Base-by-base conservation (phyloP, 1,140 invertebrate species). In the Maniola jurtina region DNA sequence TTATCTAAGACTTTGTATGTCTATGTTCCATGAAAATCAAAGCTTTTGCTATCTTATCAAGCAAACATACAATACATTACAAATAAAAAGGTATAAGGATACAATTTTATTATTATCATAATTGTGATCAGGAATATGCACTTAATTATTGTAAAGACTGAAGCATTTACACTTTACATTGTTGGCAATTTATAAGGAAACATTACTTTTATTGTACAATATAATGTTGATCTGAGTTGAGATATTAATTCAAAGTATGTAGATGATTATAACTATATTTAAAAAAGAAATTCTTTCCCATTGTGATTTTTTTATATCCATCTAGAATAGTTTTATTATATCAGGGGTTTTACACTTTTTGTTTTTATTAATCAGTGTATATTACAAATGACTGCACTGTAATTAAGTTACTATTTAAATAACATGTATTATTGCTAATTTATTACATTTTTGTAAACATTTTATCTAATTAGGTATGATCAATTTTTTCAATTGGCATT, bases 101-200 rank as follows among this genome's bases (percentile, higher is more conserved):
- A 45, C 42, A 9, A 45, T 11, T 45, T 45, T 13, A 45, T 45
- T 45, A 25, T 56, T 56, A 34, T 61, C 38, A 50, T 68, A 45
- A n/a, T 56, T 57, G 64, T 74, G 70, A 68, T 71, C 67, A 63
- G 55, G 56, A 71, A 66, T 64, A 70, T 75, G 64, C 64, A 74
- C 76, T 76, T 78, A 71, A 68, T 73, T 77, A 66, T 74, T 83
- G 75, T 80, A 71, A 87, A 87, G 84, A 87, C 83, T 87, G 84
- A 87, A 81, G 79, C 80, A 85, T 84, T 81, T 83, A 84, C 73
- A 75, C 67, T 75, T 75, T 71, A 74, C 71, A 82, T 77, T 79
- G 76, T 80, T 83, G 79, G 71, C 71, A 73, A 76, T 73, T 79
- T 75, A 73, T 75, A 72, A 75, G 64, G 66, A 63, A 71, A 70